Evolutionary conservation across 1,140 invertebrate species (phyloP).

Genomic region (Gonioctena quinquepunctata): DNA sequence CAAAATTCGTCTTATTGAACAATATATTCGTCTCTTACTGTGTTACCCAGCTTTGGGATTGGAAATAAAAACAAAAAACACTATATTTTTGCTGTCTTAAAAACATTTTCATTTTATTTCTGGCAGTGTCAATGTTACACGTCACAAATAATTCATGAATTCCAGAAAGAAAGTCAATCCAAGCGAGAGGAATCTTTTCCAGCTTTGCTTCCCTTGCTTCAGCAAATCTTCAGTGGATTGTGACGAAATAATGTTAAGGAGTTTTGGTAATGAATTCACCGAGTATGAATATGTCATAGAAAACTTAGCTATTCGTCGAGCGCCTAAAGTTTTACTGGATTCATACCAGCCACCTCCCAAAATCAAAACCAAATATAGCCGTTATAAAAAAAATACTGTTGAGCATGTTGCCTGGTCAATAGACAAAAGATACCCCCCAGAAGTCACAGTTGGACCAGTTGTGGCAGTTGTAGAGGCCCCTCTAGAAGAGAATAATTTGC

Average conservation of each 20-base stretch:
- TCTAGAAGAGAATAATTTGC: neutral
- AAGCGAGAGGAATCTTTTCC: neutral
- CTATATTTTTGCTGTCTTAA: no score
- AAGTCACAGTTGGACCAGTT: neutral
- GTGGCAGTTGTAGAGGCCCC: neutral
- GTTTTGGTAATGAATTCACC: slow-evolving; percentile 29
- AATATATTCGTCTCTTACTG: no score
- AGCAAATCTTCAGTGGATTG: neutral
- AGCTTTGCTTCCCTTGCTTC: slow-evolving; percentile 5
- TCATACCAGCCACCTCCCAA: slow-evolving; percentile 6
- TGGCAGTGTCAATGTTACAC: no score
- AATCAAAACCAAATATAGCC: neutral
- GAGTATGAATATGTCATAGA: slow-evolving; percentile 35
- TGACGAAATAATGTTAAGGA: slow-evolving; percentile 23
- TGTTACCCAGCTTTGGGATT: no score
- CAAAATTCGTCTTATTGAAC: no score
- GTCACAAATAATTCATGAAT: neutral
- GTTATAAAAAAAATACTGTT: neutral
- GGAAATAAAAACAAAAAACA: no score
- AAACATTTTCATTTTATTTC: no score
- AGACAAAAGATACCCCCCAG: neutral
- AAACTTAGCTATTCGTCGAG: slow-evolving; percentile 29
- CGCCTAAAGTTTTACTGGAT: slow-evolving; percentile 29
- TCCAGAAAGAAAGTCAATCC: neutral
- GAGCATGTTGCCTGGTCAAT: neutral